Evolutionary conservation across 2,888 invertebrate species (phyloP).

Genomic region (Tenthredo notha): DNA sequence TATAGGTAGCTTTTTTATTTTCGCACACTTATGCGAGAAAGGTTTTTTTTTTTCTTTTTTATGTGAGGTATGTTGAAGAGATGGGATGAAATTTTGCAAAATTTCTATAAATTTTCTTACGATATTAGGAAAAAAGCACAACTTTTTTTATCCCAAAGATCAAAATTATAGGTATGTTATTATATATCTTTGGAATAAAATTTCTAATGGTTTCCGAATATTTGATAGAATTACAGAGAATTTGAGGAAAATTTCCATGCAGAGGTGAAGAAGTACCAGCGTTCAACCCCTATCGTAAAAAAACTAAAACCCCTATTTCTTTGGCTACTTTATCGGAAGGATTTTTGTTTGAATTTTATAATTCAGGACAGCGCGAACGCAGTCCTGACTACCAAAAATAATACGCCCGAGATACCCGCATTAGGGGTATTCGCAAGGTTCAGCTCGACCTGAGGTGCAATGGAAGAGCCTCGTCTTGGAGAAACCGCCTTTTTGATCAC

Average conservation of each 20-base stretch:
- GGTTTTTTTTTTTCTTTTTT: not conserved
- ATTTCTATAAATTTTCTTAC: no score
- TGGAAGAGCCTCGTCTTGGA: slow-evolving; percentile 53
- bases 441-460: slow-evolving; percentile 49
- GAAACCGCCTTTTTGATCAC: slow-evolving; percentile 52
- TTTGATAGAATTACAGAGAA: not conserved
- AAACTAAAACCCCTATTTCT: not conserved
- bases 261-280: not conserved
- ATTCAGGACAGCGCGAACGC: slow-evolving; percentile 50
- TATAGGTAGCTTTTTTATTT: not conserved
- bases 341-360: not conserved
- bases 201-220: no score
- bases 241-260: not conserved
- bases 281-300: not conserved
- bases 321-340: not conserved
- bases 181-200: no score
- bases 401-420: slow-evolving; percentile 52
- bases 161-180: no score
- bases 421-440: slow-evolving; percentile 52
- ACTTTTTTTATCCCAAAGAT: not conserved
- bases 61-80: not conserved
- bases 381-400: slow-evolving; percentile 53
- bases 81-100: no score
- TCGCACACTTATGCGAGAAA: not conserved
- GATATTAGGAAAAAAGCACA: no score